Base-by-base conservation (phyloP, 2,888 invertebrate genomes). In the Ennomos fuscantarius region DNA sequence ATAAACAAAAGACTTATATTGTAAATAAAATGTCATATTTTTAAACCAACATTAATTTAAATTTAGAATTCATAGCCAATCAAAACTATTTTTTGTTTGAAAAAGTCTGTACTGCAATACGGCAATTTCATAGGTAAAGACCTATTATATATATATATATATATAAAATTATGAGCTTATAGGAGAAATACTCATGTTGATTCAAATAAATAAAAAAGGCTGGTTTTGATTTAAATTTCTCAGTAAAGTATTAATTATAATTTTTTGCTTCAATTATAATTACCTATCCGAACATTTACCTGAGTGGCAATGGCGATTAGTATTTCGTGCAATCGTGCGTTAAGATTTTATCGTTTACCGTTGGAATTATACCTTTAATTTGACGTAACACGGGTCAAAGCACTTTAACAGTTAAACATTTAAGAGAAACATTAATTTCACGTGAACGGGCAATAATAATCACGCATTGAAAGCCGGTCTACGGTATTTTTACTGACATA, bases 381-480 rank as follows among this genome's bases (percentile, higher is more conserved):
- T 64, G 43, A 46, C 54, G 52, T 55, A 54, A 50, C 49, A 45
- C 52, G 60, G 65, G 60, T 62, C 59, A 44, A 6, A 55, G 62
- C 62, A 63, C 59, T 63, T 62, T 43, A 50, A 62, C 53, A 44
- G 56, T 32, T n/a, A 60, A 49, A 41, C 45, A 52, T 53, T 59
- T 40, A 62, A 75, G 73, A 69, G 37, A 45, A 52, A 55, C 71
- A 72, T 81, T 78, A 77, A 74, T 74, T 71, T 71, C 68, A 66
- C 68, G 60, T 74, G 78, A 82, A 76, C 70, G 66, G 71, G 66
- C 76, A 65, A 76, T 78, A 78, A 80, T 76, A 79, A 76, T 69
- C 65, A 59, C 63, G 58, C 43, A 55, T 50, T 60, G 63, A 69
- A 66, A 69, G 56, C 59, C 49, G 61, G 36, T 44, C 51, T 55